phyloP scores from a whole-genome alignment of 2,888 invertebrate species.

The Noctua janthina region DNA sequence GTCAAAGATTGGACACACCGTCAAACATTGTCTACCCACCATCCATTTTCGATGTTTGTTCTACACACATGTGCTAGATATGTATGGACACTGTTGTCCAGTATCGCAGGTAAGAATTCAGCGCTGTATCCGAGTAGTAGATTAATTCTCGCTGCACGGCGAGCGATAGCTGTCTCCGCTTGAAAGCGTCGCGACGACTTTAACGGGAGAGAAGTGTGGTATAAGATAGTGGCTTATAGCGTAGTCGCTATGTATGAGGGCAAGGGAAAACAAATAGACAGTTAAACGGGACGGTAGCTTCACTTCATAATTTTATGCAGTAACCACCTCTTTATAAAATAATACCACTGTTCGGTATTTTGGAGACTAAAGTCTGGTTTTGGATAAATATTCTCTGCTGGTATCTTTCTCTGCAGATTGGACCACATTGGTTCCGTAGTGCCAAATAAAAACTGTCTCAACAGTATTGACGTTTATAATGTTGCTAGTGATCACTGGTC shows the following conservation, averaged over 20 bases:
- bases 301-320: neutral
- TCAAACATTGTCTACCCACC: neutral
- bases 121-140: constrained; percentile 29
- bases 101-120: constrained; percentile 44
- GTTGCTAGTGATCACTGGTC: neutral
- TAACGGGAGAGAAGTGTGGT: constrained; percentile 15
- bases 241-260: neutral
- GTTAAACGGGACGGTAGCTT: neutral
- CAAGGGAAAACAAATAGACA: too few species aligned
- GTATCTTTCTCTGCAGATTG: neutral
- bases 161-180: constrained; percentile 57
- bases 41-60: neutral
- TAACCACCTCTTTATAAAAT: too few species aligned
- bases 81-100: constrained; percentile 19
- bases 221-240: constrained; percentile 1
- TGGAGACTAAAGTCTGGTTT: too few species aligned
- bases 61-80: neutral
- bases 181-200: constrained; percentile 47
- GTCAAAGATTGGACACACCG: neutral
- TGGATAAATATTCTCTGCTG: neutral
- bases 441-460: neutral
- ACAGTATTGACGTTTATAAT: neutral
- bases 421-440: neutral
- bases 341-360: too few species aligned
- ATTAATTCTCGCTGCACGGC: constrained; percentile 60